Evolutionary conservation across 2,113 vertebrate species (phyloP).

Genomic region (Gulo gulo): DNA sequence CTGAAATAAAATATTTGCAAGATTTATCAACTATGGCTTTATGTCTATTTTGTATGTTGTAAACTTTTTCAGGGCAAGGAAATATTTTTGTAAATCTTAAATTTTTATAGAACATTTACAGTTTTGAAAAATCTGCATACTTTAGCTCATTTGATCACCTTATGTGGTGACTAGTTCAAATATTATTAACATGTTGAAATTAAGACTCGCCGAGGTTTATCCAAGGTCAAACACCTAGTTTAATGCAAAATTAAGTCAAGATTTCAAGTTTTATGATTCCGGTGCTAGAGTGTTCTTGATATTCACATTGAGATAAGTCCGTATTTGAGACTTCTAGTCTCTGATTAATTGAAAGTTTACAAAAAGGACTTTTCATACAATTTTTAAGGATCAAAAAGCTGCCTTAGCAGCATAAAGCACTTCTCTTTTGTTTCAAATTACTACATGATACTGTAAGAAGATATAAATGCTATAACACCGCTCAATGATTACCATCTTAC

Average conservation of each 20-base stretch:
- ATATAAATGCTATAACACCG: not conserved
- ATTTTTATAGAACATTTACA: not conserved
- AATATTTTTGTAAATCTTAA: not conserved
- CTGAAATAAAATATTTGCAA: not conserved
- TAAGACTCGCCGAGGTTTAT: slow-evolving; percentile 8
- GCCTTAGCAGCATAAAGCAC: not conserved
- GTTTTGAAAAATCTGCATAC: not conserved
- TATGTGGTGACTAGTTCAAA: not conserved
- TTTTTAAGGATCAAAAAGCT: not conserved
- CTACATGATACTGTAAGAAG: not conserved
- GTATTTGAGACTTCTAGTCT: slow-evolving; percentile 12
- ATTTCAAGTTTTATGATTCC: not conserved
- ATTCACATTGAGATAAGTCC: not conserved
- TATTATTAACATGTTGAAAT: not conserved
- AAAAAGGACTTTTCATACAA: not conserved
- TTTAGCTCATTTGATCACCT: not conserved
- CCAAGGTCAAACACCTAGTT: not conserved
- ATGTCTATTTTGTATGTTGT: not conserved
- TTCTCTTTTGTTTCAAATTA: not conserved
- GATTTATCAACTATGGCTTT: not conserved
- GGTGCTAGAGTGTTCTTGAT: not conserved
- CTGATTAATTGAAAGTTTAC: slow-evolving; percentile 1
- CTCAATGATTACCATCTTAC: not conserved
- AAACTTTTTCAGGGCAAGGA: not conserved
- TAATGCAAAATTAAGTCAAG: not conserved